Conservation (phyloP, 2,797 vertebrate genomes). For the Characodon lateralis region DNA sequence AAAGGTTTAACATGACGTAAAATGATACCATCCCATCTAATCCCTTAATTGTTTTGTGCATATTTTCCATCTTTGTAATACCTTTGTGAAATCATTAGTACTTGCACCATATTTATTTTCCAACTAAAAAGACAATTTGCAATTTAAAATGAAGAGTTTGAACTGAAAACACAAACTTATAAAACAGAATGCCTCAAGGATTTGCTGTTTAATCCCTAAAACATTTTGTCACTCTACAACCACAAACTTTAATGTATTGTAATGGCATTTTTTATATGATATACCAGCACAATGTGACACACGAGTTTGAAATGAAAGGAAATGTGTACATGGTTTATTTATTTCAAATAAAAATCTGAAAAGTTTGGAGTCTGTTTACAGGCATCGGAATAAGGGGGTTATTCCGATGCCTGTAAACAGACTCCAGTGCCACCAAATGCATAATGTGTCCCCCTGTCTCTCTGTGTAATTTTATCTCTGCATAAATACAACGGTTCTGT, state of each 20-base stretch:
- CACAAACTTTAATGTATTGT: neutral
- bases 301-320: neutral
- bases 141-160: neutral
- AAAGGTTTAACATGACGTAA: constrained; percentile 4
- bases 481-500: too few relatives aligned
- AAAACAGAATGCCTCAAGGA: neutral
- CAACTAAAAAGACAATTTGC: neutral
- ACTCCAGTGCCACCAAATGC: neutral
- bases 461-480: too few relatives aligned
- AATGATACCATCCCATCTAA: neutral
- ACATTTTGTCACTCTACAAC: neutral
- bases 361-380: neutral
- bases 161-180: neutral
- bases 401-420: neutral
- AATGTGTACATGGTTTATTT: neutral
- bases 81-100: neutral
- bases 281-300: neutral
- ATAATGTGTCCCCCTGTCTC: neutral
- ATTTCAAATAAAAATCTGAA: neutral
- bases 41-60: neutral
- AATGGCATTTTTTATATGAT: neutral
- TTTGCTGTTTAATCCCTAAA: neutral
- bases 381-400: too few relatives aligned
- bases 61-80: constrained; percentile 2
- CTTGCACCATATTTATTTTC: neutral